Percentiles rank a stretch among this genome's conserved stretches.
Conservation (phyloP, 2,888 invertebrate species). For the Cheilosia urbana region DNA sequence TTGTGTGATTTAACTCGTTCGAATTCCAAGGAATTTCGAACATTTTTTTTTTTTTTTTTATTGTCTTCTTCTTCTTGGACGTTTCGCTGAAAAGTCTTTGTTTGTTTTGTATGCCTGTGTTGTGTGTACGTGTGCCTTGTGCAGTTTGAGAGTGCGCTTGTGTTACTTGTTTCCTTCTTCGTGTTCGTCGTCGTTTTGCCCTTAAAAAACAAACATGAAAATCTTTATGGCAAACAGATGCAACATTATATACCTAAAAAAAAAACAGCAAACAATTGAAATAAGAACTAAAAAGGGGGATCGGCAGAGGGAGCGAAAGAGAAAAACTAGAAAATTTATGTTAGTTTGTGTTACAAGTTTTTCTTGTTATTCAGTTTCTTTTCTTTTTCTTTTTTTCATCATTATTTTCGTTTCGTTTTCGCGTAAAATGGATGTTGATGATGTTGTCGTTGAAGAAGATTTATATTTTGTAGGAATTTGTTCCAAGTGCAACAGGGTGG, state of each 20-base stretch:
- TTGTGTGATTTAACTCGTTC: slow-evolving; percentile 74
- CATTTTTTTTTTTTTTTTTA: slow-evolving; percentile 37
- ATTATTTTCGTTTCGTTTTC: slow-evolving; percentile 52
- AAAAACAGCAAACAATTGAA: slow-evolving; percentile 65
- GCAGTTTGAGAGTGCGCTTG: slow-evolving; percentile 33
- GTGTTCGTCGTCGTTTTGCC: slow-evolving; percentile 57
- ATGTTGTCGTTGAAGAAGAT: slow-evolving; percentile 47
- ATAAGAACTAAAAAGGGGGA: slow-evolving; percentile 48
- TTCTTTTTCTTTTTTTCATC: slow-evolving; percentile 2
- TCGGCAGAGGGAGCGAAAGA: slow-evolving; percentile 9
- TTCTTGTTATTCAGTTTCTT: slow-evolving; percentile 57
- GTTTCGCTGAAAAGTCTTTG: slow-evolving; percentile 60
- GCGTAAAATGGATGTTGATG: slow-evolving; percentile 33
- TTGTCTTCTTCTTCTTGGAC: slow-evolving; percentile 10
- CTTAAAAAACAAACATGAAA: slow-evolving; percentile 65
- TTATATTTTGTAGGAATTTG: slow-evolving; percentile 21
- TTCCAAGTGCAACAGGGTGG: not conserved
- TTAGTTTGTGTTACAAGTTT: slow-evolving; percentile 68
- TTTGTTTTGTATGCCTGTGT: slow-evolving; percentile 19
- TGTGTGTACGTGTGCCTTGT: slow-evolving; percentile 16
- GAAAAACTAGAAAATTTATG: slow-evolving; percentile 72
- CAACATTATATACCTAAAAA: slow-evolving; percentile 43
- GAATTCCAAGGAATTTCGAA: slow-evolving; percentile 72
- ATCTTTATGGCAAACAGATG: slow-evolving; percentile 74
- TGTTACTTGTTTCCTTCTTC: slow-evolving; percentile 56